Conservation (phyloP, 2,888 invertebrate species). For the Conops quadrifasciatus region DNA sequence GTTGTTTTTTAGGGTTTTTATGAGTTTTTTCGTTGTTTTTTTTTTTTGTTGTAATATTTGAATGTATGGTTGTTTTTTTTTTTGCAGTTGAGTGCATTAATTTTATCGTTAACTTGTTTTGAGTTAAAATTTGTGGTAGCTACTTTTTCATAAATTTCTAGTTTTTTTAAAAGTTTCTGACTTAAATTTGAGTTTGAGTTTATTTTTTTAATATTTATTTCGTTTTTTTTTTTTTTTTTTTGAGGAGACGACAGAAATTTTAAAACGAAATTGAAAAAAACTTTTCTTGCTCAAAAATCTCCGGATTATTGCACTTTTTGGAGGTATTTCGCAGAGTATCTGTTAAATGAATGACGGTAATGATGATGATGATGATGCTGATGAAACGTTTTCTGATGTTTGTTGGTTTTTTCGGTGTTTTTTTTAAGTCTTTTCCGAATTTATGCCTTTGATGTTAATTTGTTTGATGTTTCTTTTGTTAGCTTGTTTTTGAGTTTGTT, state of each 20-base stretch:
- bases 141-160: background rate
- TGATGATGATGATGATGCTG: too few relatives aligned
- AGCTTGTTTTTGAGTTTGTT: background rate
- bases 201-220: background rate
- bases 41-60: too few relatives aligned
- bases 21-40: background rate
- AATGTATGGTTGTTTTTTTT: too few relatives aligned
- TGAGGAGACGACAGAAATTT: background rate
- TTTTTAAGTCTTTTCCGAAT: background rate
- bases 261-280: slow-evolving; percentile 28
- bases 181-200: background rate
- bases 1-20: too few relatives aligned
- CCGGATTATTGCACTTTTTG: slow-evolving; percentile 27
- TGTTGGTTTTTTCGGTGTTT: background rate
- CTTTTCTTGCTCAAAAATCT: slow-evolving; percentile 19
- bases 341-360: background rate
- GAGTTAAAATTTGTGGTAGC: too few relatives aligned
- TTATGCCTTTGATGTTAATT: background rate
- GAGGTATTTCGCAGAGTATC: slow-evolving; percentile 19
- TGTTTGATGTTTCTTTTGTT: background rate
- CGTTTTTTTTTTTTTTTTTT: slow-evolving; percentile 2
- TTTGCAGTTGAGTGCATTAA: too few relatives aligned
- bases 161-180: background rate
- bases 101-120: too few relatives aligned
- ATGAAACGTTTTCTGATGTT: background rate